Base-by-base conservation (phyloP, 1,140 invertebrate genomes). In the Micrasema minimum region DNA sequence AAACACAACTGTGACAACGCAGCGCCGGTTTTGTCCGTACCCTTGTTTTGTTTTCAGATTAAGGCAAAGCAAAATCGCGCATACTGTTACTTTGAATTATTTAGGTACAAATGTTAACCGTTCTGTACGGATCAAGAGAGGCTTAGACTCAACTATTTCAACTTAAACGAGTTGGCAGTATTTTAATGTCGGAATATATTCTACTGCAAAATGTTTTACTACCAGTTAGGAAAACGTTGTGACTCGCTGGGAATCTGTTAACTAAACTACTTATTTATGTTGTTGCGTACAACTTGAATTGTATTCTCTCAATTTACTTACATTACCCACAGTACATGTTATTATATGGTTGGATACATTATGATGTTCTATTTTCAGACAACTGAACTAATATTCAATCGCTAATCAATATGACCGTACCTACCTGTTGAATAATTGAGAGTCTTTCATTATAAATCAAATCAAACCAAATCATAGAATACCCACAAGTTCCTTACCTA, bases 21-120 rank as follows among this genome's bases (percentile, higher is more conserved):
- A n/a, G n/a, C n/a, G 55, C 66, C 41, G 50, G 67, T 69, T 59
- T 61, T 71, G 72, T 74, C 59, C 72, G 69, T 26, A 74, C 72
- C 69, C 68, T 71, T 71, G 72, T 74, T 74, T 71, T 68, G 72
- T 57, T 59, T 68, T 26, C 65, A 71, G 72, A 74, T 69, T 70
- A 74, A 68, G 53, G 51, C 72, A n/a, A n/a, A n/a, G n/a, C n/a
- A 38, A 64, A 66, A 72, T 62, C 65, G 53, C 46, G 61, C 62
- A 74, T 74, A 64, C 72, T 46, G 23, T 43, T 67, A 62, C 69
- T 74, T 71, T 71, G 72, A 74, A 71, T 74, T 74, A 74, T 74
- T 74, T 71, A 74, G 59, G 57, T 64, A 61, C 66, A 66, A 57
- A 74, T 66, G 69, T 65, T 53, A 66, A 66, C 69, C 62, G 48